A percentile compares a stretch with the other conserved stretches of the same genome.
Evolutionary conservation across 2,797 vertebrate genomes (phyloP).

Genomic region (Macroramphosus scolopax): DNA sequence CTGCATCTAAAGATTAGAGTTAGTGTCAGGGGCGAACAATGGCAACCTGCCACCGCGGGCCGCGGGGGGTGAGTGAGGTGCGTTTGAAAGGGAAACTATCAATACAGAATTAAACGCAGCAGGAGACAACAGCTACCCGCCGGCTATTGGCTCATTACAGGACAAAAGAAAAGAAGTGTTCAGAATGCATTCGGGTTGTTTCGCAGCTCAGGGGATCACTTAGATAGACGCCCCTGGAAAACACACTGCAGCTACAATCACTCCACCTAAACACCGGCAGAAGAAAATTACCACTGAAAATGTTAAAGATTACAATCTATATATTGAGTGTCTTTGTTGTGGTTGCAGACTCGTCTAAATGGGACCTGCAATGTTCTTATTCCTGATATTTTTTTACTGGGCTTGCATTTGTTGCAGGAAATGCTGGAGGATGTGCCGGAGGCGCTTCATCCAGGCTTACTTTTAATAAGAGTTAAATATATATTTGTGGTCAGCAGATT

Average conservation of each 20-base stretch:
- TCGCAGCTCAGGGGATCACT: constrained; percentile 39
- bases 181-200: constrained; percentile 44
- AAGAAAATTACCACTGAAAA: constrained; percentile 14
- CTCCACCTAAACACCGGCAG: constrained; percentile 4
- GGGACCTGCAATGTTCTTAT: constrained; percentile 14
- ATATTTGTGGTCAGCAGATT: constrained; percentile 42
- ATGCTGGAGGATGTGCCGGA: constrained; percentile 46
- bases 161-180: constrained; percentile 59
- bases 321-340: constrained; percentile 17
- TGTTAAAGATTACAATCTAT: constrained; percentile 9
- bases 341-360: no score
- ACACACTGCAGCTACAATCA: constrained; percentile 11
- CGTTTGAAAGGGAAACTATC: constrained; percentile 68
- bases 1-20: constrained; percentile 63
- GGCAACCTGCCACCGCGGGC: constrained; percentile 44
- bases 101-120: constrained; percentile 65
- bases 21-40: constrained; percentile 49
- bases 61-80: constrained; percentile 54
- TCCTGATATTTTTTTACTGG: constrained; percentile 46
- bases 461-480: constrained; percentile 21
- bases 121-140: constrained; percentile 66
- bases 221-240: constrained; percentile 29
- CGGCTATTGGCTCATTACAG: constrained; percentile 71
- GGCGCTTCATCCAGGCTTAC: constrained; percentile 30
- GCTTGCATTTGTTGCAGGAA: constrained; percentile 56